phyloP scores from a whole-genome alignment of 2,888 invertebrate species.

The Gisinianus flammeolus region DNA sequence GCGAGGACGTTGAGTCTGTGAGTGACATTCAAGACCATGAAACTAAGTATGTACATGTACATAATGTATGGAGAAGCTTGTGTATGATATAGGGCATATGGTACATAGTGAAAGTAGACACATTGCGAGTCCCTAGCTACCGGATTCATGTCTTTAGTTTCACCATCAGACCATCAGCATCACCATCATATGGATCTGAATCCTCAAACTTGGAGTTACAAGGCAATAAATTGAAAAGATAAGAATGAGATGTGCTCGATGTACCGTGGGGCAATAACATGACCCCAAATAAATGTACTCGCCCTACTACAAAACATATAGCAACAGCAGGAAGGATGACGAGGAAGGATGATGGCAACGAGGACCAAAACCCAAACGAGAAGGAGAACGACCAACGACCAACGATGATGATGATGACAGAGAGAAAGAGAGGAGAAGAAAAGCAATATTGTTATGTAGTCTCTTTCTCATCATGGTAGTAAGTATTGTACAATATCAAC shows the following conservation, averaged over 20 bases:
- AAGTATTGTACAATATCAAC: background rate
- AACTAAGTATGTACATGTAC: background rate
- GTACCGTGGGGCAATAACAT: background rate
- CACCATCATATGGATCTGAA: background rate
- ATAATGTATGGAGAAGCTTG: background rate
- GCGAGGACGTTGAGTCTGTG: background rate
- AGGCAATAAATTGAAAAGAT: conserved; percentile 14
- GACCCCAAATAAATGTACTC: background rate
- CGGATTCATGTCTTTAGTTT: too few relatives aligned
- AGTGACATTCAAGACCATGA: background rate
- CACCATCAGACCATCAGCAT: background rate
- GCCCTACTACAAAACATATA: too few relatives aligned
- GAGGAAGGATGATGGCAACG: background rate
- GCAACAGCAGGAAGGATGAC: background rate
- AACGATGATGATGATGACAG: background rate
- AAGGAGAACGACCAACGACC: background rate
- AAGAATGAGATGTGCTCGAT: background rate
- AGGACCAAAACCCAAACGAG: background rate
- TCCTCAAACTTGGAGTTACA: background rate
- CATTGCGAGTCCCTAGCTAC: too few relatives aligned
- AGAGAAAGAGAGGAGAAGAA: background rate
- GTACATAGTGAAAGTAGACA: background rate
- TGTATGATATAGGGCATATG: too few relatives aligned
- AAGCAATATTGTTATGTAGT: background rate
- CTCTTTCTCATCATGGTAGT: background rate